Conservation (phyloP, 1,140 invertebrate species). For the Heliconius hermathena region DNA sequence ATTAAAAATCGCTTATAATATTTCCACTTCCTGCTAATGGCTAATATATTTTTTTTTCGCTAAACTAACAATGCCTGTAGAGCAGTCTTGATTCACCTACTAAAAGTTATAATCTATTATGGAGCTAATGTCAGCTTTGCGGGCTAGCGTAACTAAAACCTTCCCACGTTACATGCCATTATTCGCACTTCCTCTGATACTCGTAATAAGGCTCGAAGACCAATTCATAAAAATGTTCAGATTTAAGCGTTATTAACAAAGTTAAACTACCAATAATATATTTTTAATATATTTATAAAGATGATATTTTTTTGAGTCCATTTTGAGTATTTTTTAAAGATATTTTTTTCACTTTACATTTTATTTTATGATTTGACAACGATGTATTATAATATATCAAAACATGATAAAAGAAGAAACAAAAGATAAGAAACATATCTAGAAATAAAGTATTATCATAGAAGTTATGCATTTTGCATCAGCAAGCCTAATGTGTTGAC, state of each 20-base stretch:
- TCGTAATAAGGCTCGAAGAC: neutral
- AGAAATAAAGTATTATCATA: neutral
- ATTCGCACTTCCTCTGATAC: slow-evolving; percentile 12
- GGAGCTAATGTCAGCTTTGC: neutral
- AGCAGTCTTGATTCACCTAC: neutral
- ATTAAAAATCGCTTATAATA: no score
- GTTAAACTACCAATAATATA: no score
- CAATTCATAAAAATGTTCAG: neutral
- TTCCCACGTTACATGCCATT: slow-evolving; percentile 10
- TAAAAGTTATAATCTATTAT: neutral
- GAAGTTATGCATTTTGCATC: neutral
- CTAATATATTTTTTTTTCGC: neutral
- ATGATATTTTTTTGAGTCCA: no score
- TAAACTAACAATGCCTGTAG: neutral
- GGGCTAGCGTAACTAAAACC: slow-evolving; percentile 17
- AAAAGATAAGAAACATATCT: neutral
- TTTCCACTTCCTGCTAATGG: neutral
- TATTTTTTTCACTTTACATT: no score
- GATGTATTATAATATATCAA: neutral
- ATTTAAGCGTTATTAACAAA: no score
- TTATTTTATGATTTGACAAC: neutral
- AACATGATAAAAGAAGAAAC: neutral
- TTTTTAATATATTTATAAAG: no score
- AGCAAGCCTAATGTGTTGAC: slow-evolving; percentile 10
- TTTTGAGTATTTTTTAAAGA: no score